Percentiles rank a stretch among this genome's conserved stretches.
These are phyloP conservation scores for Drosophila triauraria DNA, from an alignment of 1,140 invertebrate genomes.

Conservation along the genomic window DNA sequence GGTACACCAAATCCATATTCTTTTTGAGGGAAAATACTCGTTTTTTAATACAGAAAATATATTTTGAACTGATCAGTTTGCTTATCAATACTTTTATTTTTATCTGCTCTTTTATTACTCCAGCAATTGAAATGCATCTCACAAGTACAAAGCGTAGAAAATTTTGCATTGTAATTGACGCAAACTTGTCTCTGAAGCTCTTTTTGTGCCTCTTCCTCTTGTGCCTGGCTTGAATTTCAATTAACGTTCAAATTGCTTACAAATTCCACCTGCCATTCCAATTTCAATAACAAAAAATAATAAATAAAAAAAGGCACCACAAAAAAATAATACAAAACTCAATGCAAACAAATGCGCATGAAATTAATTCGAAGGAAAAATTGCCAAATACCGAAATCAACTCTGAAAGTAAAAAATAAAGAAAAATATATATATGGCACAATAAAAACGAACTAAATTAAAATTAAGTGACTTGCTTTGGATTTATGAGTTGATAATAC, in stretches of 20 bases:
- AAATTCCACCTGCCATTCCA: constrained; percentile 67
- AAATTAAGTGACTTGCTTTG: constrained; percentile 32
- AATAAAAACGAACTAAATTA: constrained; percentile 20
- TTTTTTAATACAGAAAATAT: too few relatives aligned
- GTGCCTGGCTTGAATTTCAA: constrained; percentile 70
- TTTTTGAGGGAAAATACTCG: background rate
- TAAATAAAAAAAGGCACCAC: constrained; percentile 32
- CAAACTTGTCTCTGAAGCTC: constrained; percentile 24
- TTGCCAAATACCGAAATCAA: constrained; percentile 54
- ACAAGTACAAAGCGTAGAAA: constrained; percentile 15
- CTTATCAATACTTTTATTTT: background rate
- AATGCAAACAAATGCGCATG: constrained; percentile 48
- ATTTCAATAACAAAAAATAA: constrained; percentile 64
- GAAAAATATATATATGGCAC: background rate
- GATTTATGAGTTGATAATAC: constrained; percentile 13
- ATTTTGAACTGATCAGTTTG: too few relatives aligned
- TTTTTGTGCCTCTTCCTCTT: constrained; percentile 6
- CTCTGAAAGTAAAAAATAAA: constrained; percentile 14
- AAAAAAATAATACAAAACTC: constrained; percentile 35
- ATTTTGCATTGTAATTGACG: constrained; percentile 56
- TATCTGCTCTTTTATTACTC: background rate
- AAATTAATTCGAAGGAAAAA: constrained; percentile 67
- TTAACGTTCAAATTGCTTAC: constrained; percentile 62
- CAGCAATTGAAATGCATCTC: constrained; percentile 47
- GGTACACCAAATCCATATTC: too few relatives aligned